Evolutionary conservation across 2,888 invertebrate genomes (phyloP), one percentile per base, ranked within the genome.

Genomic region (Ophion ellenae): DNA sequence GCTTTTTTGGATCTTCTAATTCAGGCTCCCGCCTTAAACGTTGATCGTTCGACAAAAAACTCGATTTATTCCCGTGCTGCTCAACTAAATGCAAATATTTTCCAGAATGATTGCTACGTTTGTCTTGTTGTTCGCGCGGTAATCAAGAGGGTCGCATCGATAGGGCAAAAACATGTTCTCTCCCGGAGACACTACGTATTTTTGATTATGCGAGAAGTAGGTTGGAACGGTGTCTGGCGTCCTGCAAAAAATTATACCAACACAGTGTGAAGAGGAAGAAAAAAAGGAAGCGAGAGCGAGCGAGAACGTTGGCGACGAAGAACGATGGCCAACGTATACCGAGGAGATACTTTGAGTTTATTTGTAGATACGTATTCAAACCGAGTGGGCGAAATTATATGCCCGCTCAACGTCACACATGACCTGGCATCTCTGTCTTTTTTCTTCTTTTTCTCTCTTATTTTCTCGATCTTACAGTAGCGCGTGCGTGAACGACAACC

Each of bases 301-400:
- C 24, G 36, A 71, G 40, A 40, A 40, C 40, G 40, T 9, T 40
- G 40, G 69, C 67, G 69, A 59, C 24, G 20, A 59, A 47, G 66
- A 76, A 64, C 53, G 53, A 45, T 53, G 64, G 36, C 81, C 84
- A 81, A 76, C 83, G 40, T 40, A 84, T 84, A 87, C 81, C 80
- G 82, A 76, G 83, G 74, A 79, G 73, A 76, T 82, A 83, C 81
- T 79, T 83, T 76, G 84, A 79, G 85, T 87, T 88, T 87, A 87
- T 87, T 88, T 84, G 88, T 83, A 87, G 84, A 84, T 82, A 77
- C 69, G 59, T 64, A 64, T 24, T 75, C 53, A 77, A 67, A 67
- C 28, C 61, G 86, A 81, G 87, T 88, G 84, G 88, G 88, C 87
- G 87, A 86, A 85, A 67, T 73, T 32, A 32, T 32, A 32, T 74